A percentile compares a stretch with the other conserved stretches of the same genome.
These are phyloP conservation scores for Acipenser ruthenus DNA, from an alignment of 2,797 vertebrate genomes.

Conservation along the genomic window DNA sequence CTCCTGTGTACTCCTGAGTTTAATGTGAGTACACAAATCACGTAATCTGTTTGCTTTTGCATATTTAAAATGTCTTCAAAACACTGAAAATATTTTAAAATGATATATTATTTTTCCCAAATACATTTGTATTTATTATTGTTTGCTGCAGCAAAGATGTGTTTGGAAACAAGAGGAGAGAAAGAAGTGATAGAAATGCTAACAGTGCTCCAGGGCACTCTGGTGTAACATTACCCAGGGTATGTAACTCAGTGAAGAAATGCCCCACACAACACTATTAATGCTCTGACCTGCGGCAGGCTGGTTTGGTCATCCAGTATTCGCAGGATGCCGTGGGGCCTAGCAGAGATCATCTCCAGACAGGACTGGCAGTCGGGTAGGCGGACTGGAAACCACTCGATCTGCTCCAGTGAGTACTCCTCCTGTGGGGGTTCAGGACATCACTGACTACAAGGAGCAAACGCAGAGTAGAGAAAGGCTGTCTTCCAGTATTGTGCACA, in stretches of 20 bases:
- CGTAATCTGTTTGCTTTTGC: too few relatives aligned
- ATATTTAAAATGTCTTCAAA: too few relatives aligned
- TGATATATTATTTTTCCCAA: too few relatives aligned
- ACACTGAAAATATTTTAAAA: too few relatives aligned
- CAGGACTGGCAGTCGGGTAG: slow-evolving; percentile 57
- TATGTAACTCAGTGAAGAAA: slow-evolving; percentile 3
- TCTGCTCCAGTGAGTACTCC: slow-evolving; percentile 68
- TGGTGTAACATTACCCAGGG: not conserved
- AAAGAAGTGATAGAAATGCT: not conserved
- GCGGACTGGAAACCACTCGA: slow-evolving; percentile 67
- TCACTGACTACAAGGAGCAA: not conserved
- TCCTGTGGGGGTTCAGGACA: slow-evolving; percentile 53
- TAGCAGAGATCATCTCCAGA: slow-evolving; percentile 70
- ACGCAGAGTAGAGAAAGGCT: not conserved
- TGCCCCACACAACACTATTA: not conserved
- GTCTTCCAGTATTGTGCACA: too few relatives aligned
- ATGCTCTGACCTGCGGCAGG: slow-evolving; percentile 66
- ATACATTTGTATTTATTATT: too few relatives aligned
- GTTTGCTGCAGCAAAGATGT: not conserved
- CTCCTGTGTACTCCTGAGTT: too few relatives aligned
- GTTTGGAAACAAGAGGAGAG: not conserved
- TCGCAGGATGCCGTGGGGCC: slow-evolving; percentile 73
- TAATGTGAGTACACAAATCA: too few relatives aligned
- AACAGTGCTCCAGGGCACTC: not conserved
- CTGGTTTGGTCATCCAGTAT: slow-evolving; percentile 83